A percentile compares a stretch with the other conserved stretches of the same genome.
phyloP scores from a whole-genome alignment of 2,797 vertebrate genomes.

The Sardinella longiceps region DNA sequence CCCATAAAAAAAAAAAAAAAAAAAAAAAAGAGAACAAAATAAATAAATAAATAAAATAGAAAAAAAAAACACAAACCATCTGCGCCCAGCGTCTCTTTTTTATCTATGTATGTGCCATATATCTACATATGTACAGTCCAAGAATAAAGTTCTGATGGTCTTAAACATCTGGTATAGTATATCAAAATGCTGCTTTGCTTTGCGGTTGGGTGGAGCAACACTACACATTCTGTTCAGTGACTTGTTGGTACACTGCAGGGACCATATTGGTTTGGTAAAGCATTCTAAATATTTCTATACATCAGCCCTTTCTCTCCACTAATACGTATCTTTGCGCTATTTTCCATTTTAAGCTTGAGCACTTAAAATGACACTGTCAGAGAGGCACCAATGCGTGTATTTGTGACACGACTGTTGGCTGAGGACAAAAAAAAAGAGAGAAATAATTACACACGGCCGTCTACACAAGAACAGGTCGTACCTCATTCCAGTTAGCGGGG shows the following conservation, averaged over 20 bases:
- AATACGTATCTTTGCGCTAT: neutral
- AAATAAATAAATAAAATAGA: neutral
- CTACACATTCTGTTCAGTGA: neutral
- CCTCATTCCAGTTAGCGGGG: slow-evolving; percentile 22
- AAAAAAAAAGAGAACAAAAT: too few relatives aligned
- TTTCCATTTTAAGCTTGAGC: neutral
- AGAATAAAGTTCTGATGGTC: slow-evolving; percentile 5
- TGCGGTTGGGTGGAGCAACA: slow-evolving; percentile 3
- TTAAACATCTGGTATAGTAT: slow-evolving; percentile 23
- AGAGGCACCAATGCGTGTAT: neutral
- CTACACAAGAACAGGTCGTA: slow-evolving; percentile 8
- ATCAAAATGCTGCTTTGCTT: slow-evolving; percentile 14
- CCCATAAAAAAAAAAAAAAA: neutral
- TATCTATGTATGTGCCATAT: neutral
- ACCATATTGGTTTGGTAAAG: neutral
- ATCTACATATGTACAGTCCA: neutral
- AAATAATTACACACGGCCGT: neutral
- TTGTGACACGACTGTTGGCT: neutral
- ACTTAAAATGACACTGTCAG: neutral
- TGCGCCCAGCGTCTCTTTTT: neutral
- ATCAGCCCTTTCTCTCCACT: neutral
- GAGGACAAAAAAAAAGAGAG: neutral
- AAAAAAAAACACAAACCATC: neutral
- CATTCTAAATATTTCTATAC: neutral
- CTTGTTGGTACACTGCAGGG: neutral